Base-by-base conservation (phyloP, 2,888 invertebrate species). In the Ectobius pallidus region DNA sequence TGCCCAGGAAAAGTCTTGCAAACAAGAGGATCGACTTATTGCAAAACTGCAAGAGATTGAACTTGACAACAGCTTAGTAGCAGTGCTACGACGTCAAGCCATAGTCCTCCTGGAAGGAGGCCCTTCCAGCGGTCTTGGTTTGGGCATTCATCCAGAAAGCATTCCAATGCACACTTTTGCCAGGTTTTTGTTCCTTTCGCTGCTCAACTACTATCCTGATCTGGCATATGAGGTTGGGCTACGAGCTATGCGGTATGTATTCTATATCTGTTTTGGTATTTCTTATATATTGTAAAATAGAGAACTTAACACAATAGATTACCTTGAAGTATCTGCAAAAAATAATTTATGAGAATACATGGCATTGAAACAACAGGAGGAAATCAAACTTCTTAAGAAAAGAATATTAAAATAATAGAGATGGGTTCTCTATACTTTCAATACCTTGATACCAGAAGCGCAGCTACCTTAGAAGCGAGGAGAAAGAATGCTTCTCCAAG, bases 101-200 rank as follows among this genome's bases (percentile, higher is more conserved):
- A 84, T 86, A 27, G 88, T 92, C 70, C 84, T 93, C 73, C 84
- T 94, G 25, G 91, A 91, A 79, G 92, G 92, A 58, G 93, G 93
- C 0, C 92, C 93, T 0, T 89, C 90, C 9, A 92, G 92, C 76
- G 93, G 92, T 44, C 86, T 94, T 25, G 90, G 89, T 18, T 84
- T 87, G 73, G 92, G 92, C 27, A 91, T 93, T 76, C 93, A 93
- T 81, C 90, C 93, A 0, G 91, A 94, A 78, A 92, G 92, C 46
- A 91, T 92, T 77, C 94, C 94, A 20, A 93, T 94, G 87, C 94
- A 94, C 81, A 93, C 92, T 52, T 93, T 93, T 83, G 93, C 94
- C 11, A 83, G 92, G 76, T 94, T 91, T 83, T 86, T 94, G 76
- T 94, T 94, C 85, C 88, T 91, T 34, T 90, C 92, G 30, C 85